phyloP scores from a whole-genome alignment of 2,797 vertebrate species.

The Lagodon rhomboides region DNA sequence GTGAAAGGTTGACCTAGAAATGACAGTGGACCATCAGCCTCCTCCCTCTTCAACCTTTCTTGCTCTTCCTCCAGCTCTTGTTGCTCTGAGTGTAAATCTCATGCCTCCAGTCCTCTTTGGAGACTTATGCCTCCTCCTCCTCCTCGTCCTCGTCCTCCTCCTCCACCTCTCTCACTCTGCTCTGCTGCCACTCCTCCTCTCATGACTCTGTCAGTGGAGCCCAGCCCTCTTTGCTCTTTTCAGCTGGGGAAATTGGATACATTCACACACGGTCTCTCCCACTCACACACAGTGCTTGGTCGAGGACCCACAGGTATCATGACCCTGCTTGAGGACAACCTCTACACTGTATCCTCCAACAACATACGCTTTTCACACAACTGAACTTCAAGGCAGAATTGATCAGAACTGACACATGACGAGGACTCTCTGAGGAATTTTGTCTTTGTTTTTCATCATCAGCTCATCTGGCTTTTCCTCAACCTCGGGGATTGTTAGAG shows the following conservation, averaged over 20 bases:
- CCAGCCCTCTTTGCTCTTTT: constrained; percentile 69
- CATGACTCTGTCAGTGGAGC: constrained; percentile 63
- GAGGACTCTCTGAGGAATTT: constrained; percentile 48
- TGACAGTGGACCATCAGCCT: not conserved
- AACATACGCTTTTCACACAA: not conserved
- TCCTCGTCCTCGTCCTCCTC: constrained; percentile 50
- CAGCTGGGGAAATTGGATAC: constrained; percentile 56
- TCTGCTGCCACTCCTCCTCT: constrained; percentile 67
- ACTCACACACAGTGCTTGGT: constrained; percentile 1
- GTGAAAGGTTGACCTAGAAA: not conserved
- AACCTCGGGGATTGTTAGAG: constrained; percentile 25
- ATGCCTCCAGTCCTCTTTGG: not conserved
- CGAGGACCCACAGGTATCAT: constrained; percentile 44
- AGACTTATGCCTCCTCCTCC: constrained; percentile 18
- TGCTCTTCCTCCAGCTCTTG: constrained; percentile 3
- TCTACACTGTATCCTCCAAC: not conserved
- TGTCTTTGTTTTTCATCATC: not conserved
- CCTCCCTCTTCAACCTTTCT: not conserved
- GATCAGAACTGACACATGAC: not conserved
- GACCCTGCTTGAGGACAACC: constrained; percentile 44
- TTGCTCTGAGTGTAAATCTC: constrained; percentile 29
- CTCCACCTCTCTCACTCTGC: constrained; percentile 65
- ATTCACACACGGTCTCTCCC: constrained; percentile 21
- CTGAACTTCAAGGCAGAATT: not conserved
- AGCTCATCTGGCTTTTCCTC: constrained; percentile 16